These are phyloP conservation scores for Stenodera caucasica DNA, from an alignment of 2,888 invertebrate species.

Conservation along the genomic window DNA sequence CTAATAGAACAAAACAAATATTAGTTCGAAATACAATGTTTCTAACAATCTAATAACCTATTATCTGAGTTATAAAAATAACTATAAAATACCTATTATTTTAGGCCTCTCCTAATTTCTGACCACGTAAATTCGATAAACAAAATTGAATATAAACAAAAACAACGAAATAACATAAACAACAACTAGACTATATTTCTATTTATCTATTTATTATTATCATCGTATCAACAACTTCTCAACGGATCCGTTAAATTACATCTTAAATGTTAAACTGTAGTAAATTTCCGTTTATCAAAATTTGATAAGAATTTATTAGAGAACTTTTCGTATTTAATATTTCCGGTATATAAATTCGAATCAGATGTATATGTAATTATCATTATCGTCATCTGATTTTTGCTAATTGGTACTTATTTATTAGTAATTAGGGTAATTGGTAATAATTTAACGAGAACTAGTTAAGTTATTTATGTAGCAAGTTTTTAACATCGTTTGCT, in stretches of 20 bases:
- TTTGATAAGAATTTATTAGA: constrained; percentile 49
- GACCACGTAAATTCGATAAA: constrained; percentile 37
- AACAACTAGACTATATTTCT: constrained; percentile 20
- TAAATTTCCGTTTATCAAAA: constrained; percentile 38
- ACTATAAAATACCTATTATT: constrained; percentile 48
- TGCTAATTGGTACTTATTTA: constrained; percentile 31
- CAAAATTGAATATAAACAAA: constrained; percentile 31
- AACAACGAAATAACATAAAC: background rate
- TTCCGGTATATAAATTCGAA: constrained; percentile 42
- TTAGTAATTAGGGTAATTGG: background rate
- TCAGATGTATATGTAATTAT: constrained; percentile 13
- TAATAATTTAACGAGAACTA: background rate
- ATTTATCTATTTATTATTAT: constrained; percentile 33
- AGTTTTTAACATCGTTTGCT: background rate
- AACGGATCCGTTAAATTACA: constrained; percentile 29
- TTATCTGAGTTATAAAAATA: too few species aligned
- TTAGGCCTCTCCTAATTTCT: constrained; percentile 34
- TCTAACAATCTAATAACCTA: too few species aligned
- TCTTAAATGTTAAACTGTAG: constrained; percentile 33
- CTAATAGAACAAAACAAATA: constrained; percentile 24
- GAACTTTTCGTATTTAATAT: constrained; percentile 48
- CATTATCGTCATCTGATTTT: constrained; percentile 21
- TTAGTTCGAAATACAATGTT: constrained; percentile 18
- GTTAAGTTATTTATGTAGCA: background rate
- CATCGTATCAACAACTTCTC: constrained; percentile 22